A percentile compares a stretch with the other conserved stretches of the same genome.
Conservation (phyloP, 2,888 invertebrate genomes). For the Synanthedon andrenaeformis region DNA sequence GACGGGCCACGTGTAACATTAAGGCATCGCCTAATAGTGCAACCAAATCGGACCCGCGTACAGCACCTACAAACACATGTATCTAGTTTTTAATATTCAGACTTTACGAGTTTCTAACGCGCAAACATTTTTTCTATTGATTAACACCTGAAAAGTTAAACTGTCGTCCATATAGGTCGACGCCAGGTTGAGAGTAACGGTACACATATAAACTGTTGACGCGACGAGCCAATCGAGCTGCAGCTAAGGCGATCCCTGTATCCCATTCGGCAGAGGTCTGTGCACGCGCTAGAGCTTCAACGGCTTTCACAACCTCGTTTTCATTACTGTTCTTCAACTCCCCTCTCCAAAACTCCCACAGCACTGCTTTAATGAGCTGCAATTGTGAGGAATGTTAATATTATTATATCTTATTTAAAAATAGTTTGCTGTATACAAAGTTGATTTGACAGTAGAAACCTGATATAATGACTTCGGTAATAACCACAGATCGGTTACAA, state of each 20-base stretch:
- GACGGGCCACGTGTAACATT: constrained; percentile 74
- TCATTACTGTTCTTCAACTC: constrained; percentile 20
- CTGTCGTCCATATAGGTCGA: constrained; percentile 48
- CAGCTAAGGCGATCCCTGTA: constrained; percentile 68
- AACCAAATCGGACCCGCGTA: constrained; percentile 76
- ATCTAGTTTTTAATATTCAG: neutral
- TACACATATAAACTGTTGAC: constrained; percentile 68
- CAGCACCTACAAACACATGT: constrained; percentile 56
- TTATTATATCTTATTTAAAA: neutral
- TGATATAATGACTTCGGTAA: no score
- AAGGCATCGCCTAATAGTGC: constrained; percentile 75
- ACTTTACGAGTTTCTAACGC: neutral
- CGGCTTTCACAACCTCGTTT: constrained; percentile 36
- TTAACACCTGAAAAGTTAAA: constrained; percentile 63
- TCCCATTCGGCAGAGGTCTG: constrained; percentile 71
- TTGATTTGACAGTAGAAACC: no score
- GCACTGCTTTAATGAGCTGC: constrained; percentile 56
- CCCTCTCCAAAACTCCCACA: constrained; percentile 69
- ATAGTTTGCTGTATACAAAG: neutral
- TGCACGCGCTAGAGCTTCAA: constrained; percentile 62
- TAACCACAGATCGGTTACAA: no score
- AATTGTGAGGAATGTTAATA: constrained; percentile 1
- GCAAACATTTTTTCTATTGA: neutral
- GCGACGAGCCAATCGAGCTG: constrained; percentile 59
- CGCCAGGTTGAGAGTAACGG: constrained; percentile 59